Percentiles rank a stretch among this genome's conserved stretches.
Conservation (phyloP, 2,888 invertebrate species). For the Mythimna pallens region DNA sequence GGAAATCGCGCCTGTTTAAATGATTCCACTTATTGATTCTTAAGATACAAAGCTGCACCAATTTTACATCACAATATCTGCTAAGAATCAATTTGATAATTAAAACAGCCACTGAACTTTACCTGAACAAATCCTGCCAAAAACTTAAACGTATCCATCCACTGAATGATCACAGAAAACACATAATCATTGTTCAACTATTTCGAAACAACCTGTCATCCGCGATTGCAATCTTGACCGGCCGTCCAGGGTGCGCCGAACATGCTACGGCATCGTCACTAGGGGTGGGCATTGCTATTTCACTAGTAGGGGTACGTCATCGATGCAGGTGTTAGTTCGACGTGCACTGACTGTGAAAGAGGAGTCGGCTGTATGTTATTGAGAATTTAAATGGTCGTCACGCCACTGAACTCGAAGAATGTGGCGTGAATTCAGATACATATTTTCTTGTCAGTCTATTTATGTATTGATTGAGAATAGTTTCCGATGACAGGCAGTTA, state of each 20-base stretch:
- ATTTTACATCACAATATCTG: too few relatives aligned
- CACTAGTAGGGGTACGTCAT: neutral
- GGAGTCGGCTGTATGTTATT: slow-evolving; percentile 1
- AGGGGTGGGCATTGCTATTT: neutral
- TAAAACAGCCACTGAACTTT: too few relatives aligned
- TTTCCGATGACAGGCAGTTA: too few relatives aligned
- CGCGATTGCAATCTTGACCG: neutral
- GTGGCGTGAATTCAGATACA: too few relatives aligned
- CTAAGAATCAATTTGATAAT: too few relatives aligned
- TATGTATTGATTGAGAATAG: too few relatives aligned
- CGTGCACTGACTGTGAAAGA: slow-evolving; percentile 14
- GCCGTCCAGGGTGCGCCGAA: slow-evolving; percentile 9
- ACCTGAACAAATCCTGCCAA: too few relatives aligned
- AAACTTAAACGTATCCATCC: neutral
- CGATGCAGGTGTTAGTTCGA: slow-evolving; percentile 1
- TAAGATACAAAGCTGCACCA: too few relatives aligned
- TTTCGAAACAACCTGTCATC: slow-evolving; percentile 10
- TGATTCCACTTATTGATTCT: too few relatives aligned
- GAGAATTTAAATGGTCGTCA: neutral
- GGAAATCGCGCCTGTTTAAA: too few relatives aligned
- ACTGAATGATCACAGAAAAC: neutral
- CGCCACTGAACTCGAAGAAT: neutral
- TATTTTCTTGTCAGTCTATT: too few relatives aligned
- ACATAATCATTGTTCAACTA: neutral
- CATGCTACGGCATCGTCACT: too few relatives aligned